phyloP scores from a whole-genome alignment of 2,888 invertebrate genomes.

The Tenthredo mesomela region DNA sequence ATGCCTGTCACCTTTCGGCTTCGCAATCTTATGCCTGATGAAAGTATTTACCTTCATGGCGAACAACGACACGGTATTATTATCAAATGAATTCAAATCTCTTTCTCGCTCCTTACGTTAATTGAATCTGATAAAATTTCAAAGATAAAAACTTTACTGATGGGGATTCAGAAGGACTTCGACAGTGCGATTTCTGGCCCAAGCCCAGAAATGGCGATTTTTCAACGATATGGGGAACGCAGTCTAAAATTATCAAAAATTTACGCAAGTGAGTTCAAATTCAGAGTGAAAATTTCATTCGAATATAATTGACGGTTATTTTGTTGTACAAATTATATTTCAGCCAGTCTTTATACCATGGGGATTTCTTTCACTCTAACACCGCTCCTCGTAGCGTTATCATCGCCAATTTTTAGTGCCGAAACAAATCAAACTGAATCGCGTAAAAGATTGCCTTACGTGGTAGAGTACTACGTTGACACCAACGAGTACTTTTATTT shows the following conservation, averaged over 20 bases:
- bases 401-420: not conserved
- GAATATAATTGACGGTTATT: not conserved
- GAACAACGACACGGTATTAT: not conserved
- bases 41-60: not conserved
- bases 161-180: not conserved
- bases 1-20: not conserved
- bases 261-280: constrained; percentile 2
- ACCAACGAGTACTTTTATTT: not conserved
- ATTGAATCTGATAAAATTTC: not conserved
- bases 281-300: not conserved
- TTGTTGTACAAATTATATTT: not conserved
- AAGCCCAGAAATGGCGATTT: not conserved
- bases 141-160: constrained; percentile 18
- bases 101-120: not conserved
- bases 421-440: not conserved
- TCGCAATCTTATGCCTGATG: not conserved
- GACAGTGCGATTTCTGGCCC: not conserved
- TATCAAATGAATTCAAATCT: not conserved
- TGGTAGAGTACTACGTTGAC: not conserved
- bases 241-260: not conserved
- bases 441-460: not conserved
- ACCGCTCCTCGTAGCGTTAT: not conserved
- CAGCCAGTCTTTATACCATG: not conserved
- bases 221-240: not conserved
- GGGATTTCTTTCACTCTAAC: not conserved